These are phyloP conservation scores for Aptenodytes patagonicus DNA, from an alignment of 2,113 vertebrate species.

Conservation along the genomic window DNA sequence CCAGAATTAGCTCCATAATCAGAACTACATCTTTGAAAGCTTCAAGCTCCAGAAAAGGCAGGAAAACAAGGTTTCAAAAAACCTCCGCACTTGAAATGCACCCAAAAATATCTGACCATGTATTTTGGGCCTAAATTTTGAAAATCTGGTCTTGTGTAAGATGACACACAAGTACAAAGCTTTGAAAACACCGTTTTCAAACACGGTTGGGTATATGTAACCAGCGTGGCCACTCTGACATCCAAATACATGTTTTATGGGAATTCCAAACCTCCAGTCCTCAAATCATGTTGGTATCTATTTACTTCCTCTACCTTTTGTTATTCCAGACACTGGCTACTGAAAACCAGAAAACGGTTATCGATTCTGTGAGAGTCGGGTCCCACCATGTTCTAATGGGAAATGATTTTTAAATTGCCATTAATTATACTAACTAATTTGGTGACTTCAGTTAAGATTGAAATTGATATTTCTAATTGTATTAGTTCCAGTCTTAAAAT, in stretches of 20 bases:
- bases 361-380: not conserved
- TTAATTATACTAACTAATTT: not conserved
- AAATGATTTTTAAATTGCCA: not conserved
- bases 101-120: not conserved
- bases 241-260: not conserved
- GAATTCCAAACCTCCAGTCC: not conserved
- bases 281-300: not conserved
- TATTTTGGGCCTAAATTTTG: not conserved
- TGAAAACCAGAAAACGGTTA: not conserved
- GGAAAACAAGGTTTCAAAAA: not conserved
- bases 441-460: not conserved
- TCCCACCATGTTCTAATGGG: not conserved
- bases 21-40: not conserved
- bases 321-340: not conserved
- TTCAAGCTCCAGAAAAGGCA: not conserved
- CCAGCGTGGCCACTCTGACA: not conserved
- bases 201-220: accelerated
- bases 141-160: not conserved
- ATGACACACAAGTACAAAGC: not conserved
- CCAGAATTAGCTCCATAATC: not conserved
- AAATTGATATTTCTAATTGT: not conserved
- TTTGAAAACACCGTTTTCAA: not conserved
- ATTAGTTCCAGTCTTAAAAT: not conserved
- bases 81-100: not conserved
- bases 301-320: not conserved